These are phyloP conservation scores for Erythrolamprus reginae DNA, from an alignment of 2,113 vertebrate species.

Conservation along the genomic window DNA sequence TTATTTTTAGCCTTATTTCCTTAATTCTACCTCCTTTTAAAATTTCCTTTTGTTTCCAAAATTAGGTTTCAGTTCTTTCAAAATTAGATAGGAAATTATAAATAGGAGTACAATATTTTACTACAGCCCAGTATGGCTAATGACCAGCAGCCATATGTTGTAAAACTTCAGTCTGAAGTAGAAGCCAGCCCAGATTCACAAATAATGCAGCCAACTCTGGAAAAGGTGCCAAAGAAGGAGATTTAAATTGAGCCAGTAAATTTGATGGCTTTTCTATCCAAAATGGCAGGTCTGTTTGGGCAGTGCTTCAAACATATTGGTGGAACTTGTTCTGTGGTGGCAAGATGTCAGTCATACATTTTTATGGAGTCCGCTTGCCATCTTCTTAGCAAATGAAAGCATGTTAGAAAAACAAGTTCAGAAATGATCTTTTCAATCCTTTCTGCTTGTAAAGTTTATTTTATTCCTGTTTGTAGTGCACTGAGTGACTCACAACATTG, in stretches of 20 bases:
- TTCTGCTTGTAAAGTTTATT: background rate
- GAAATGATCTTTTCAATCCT: background rate
- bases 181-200: background rate
- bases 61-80: background rate
- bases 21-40: background rate
- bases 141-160: conserved; percentile 3
- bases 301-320: background rate
- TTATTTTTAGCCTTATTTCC: background rate
- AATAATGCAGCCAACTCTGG: background rate
- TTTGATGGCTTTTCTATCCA: background rate
- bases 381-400: background rate
- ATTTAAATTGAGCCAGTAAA: background rate
- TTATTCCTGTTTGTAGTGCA: background rate
- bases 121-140: background rate
- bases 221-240: fast-evolving
- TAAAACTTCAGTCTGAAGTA: background rate
- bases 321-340: background rate
- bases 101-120: background rate
- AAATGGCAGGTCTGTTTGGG: background rate
- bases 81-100: background rate
- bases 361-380: background rate
- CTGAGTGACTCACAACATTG: background rate
- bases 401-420: background rate
- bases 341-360: background rate
- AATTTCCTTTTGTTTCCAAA: background rate